Base-by-base conservation (phyloP, 2,888 invertebrate species). In the Macrophya alboannulata region DNA sequence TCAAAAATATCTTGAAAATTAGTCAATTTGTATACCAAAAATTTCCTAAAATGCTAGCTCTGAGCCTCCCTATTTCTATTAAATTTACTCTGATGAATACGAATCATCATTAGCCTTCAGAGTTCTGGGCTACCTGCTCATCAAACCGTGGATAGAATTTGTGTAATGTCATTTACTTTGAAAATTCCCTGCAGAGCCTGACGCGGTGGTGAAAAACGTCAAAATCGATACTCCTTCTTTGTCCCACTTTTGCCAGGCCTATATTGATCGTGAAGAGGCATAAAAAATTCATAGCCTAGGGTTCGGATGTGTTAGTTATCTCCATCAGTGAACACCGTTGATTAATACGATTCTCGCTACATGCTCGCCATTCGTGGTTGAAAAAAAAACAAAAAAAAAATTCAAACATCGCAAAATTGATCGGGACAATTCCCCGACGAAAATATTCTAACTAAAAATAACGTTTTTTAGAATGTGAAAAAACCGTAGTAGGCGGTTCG, bases 141-240 rank as follows among this genome's bases (percentile, higher is more conserved):
- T 68, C 68, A 15, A 37, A 68, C 12, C 31, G 68, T 37, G 17
- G 37, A 68, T 68, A 25, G 37, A 68, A 68, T 68, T 68, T 37
- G 55, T 55, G 17, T 68, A 68, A 68, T 68, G 37, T 37, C 17
- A 68, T 68, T 37, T 37, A 37, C 68, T 37, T 68, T 68, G 12
- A 5, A 37, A 68, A 68, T 68, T 68, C 37, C n/a, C n/a, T n/a
- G 68, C 68, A 2, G 17, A 68, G 37, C 37, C 68, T 55, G 55
- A 55, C 55, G 55, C 37, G 17, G 1, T 1, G 37, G 31, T 68
- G 68, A 37, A 68, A 68, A 68, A 68, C 31, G 31, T 68, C 37
- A 37, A 68, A 68, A 68, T 68, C 68, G 37, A 68, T 68, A 68
- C 68, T 68, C 68, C 68, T 62, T 62, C 62, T 68, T 68, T 68